Conservation (phyloP, 1,140 invertebrate genomes). For the Drepana arcuata region DNA sequence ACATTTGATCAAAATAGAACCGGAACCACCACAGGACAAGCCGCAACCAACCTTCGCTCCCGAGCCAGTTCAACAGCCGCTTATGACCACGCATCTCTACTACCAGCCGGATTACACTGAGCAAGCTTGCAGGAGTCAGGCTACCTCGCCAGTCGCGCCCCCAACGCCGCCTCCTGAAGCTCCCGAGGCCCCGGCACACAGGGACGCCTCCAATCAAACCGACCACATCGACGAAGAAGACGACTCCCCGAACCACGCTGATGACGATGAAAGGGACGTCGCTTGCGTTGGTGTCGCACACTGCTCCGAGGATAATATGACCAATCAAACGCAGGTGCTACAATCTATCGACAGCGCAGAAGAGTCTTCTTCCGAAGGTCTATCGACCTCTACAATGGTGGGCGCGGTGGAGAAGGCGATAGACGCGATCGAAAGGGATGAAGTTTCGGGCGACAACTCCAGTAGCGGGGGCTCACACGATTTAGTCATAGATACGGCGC, state of each 20-base stretch:
- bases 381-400: conserved; percentile 30
- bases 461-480: conserved; percentile 50
- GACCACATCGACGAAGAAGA: conserved; percentile 76
- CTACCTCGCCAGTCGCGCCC: conserved; percentile 66
- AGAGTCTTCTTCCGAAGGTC: conserved; percentile 46
- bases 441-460: conserved; percentile 38
- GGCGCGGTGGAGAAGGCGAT: conserved; percentile 56
- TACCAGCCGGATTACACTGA: conserved; percentile 66
- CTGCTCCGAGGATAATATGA: conserved; percentile 40
- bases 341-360: conserved; percentile 48
- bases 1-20: conserved; percentile 78
- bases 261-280: conserved; percentile 70
- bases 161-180: conserved; percentile 76
- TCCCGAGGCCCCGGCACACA: conserved; percentile 73
- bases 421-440: conserved; percentile 57
- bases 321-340: conserved; percentile 28
- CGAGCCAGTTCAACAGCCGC: conserved; percentile 75
- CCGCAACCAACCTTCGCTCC: conserved; percentile 57
- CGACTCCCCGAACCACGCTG: conserved; percentile 52
- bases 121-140: conserved; percentile 72
- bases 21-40: conserved; percentile 67
- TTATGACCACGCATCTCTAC: conserved; percentile 70
- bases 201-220: conserved; percentile 86
- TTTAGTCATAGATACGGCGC: conserved; percentile 52
- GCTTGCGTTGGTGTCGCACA: conserved; percentile 61